phyloP scores from a whole-genome alignment of 1,140 invertebrate species.

The Leptopilina boulardi region DNA sequence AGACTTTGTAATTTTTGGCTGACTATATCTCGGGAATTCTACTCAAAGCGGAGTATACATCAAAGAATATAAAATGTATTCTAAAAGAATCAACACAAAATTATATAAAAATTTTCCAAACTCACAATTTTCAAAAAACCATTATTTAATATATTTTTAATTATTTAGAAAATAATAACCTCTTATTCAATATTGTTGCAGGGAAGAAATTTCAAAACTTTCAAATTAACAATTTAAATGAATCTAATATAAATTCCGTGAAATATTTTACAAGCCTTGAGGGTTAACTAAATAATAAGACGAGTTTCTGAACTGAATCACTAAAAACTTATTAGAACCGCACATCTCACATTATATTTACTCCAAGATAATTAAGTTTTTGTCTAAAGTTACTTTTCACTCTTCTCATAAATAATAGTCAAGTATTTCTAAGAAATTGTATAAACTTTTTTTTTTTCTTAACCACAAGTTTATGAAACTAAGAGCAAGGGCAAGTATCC shows the following conservation, averaged over 20 bases:
- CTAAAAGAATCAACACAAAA: no score
- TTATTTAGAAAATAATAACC: no score
- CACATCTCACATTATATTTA: background rate
- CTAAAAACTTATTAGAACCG: background rate
- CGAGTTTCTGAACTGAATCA: background rate
- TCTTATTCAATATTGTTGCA: no score
- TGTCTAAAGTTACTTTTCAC: slow-evolving; percentile 36
- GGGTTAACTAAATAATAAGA: no score
- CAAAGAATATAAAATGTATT: background rate
- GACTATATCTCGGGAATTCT: background rate
- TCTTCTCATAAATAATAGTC: slow-evolving; percentile 34
- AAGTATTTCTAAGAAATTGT: slow-evolving; percentile 46
- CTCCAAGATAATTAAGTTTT: slow-evolving; percentile 10
- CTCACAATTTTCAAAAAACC: no score
- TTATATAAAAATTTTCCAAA: no score
- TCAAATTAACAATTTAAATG: no score
- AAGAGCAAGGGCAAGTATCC: slow-evolving; percentile 51
- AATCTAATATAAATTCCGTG: no score
- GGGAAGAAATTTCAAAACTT: no score
- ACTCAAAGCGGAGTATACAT: background rate
- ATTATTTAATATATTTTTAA: no score
- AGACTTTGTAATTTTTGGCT: background rate
- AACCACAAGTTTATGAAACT: slow-evolving; percentile 36
- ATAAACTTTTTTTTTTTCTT: slow-evolving; percentile 43
- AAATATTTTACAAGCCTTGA: no score